Evolutionary conservation across 2,888 invertebrate species (phyloP), one percentile per base, ranked within the genome.

Genomic region (Pycnomerus fuliginosus): DNA sequence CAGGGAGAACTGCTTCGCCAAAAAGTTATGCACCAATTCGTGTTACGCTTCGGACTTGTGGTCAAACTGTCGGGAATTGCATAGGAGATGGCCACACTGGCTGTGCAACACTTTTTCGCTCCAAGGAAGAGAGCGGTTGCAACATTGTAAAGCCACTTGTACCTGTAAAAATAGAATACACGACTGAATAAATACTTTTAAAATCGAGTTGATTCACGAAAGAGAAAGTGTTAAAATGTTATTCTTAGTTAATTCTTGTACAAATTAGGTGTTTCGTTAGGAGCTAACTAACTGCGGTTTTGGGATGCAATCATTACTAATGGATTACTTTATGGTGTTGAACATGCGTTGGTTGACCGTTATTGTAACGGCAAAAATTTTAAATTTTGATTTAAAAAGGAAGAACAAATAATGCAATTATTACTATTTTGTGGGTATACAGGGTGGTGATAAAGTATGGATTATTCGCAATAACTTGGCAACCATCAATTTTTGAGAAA

Each of bases 91-190:
- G 76, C 77, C 74, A 29, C 71, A 69, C 22, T 84, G 83, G 83
- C 68, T 84, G 4, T 84, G 84, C 61, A 69, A 75, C 31, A 76
- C 75, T 32, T 67, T 71, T 28, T 76, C 78, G 3, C 64, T 70
- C 10, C 74, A 79, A 48, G 82, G 82, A 20, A 76, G 77, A 3
- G 72, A 79, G 33, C 67, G 80, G 40, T 65, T 76, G 30, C 62
- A 68, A 16, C 74, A 74, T 58, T 90, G 90, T 67, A 80, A 80
- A 47, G 89, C 89, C 0, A 88, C 88, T 2, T 90, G 90, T 67
- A 70, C 71, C 33, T 89, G 89, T 65, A 75, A 75, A 32, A 73
- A 73, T 54, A 80, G 79, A 67, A 79, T 81, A 59, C 67, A 70
- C 50, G 71, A 72, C 47, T 64, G 55, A 61, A 22, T 39, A 4